Conservation (phyloP, 2,797 vertebrate genomes). For the Lacerta bilineata region DNA sequence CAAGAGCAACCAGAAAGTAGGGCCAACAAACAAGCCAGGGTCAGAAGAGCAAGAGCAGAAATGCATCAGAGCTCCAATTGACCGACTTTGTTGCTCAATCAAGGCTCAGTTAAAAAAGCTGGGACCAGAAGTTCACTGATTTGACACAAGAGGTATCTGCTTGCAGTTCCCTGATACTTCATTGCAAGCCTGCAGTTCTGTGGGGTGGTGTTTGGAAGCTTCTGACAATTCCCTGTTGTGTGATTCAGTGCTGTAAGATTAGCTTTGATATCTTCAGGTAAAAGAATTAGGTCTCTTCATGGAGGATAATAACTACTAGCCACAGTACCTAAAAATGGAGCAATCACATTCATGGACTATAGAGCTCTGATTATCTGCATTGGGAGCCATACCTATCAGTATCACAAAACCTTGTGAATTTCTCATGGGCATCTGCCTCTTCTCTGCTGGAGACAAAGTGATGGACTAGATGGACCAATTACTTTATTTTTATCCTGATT, state of each 20-base stretch:
- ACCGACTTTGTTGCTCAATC: no score
- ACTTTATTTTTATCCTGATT: background rate
- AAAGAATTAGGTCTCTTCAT: background rate
- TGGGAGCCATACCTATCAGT: background rate
- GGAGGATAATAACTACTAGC: background rate
- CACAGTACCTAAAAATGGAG: background rate
- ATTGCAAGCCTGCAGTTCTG: background rate
- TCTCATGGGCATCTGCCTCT: background rate
- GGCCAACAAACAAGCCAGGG: background rate
- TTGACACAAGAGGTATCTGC: background rate
- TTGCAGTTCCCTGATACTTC: background rate
- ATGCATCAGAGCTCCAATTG: no score
- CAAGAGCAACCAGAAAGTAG: no score
- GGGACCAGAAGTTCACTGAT: background rate
- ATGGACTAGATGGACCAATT: background rate
- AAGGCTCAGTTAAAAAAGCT: background rate
- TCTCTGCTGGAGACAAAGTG: background rate
- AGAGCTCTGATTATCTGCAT: no score
- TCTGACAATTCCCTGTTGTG: background rate
- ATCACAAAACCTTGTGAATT: background rate
- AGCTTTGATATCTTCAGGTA: background rate
- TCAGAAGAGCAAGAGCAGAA: background rate
- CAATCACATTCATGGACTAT: no score
- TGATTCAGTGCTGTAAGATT: background rate
- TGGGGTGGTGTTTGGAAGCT: background rate